Conservation (phyloP, 2,797 vertebrate species). For the Schizothorax lantsangensis region DNA sequence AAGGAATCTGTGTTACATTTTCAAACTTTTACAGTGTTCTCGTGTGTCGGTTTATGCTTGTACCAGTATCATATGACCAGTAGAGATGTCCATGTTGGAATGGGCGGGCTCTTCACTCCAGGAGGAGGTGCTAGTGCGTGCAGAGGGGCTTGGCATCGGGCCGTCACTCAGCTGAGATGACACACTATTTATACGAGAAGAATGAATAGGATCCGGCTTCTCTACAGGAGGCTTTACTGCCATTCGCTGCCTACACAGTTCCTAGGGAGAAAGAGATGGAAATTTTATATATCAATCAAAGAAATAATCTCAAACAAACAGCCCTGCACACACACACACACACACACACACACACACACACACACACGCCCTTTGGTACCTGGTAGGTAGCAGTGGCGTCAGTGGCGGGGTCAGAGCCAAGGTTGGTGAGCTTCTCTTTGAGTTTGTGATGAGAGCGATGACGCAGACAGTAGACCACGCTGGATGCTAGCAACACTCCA, state of each 20-base stretch:
- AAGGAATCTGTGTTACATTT: not conserved
- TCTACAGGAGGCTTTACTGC: conserved; percentile 83
- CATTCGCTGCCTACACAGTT: conserved; percentile 97
- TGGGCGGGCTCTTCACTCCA: conserved; percentile 95
- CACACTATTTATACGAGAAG: conserved; percentile 90
- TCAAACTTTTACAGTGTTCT: not conserved
- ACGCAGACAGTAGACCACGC: conserved; percentile 88
- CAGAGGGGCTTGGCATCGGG: conserved; percentile 86
- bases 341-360: not conserved
- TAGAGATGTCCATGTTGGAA: conserved; percentile 98
- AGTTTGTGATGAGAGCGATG: conserved; percentile 89
- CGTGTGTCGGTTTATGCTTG: conserved; percentile 1
- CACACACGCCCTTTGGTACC: conserved; percentile 70
- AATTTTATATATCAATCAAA: not conserved
- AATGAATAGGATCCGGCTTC: conserved; percentile 80
- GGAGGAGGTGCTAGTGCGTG: conserved; percentile 91
- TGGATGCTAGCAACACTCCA: conserved; percentile 87
- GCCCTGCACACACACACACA: not conserved
- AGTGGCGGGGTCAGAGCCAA: conserved; percentile 77
- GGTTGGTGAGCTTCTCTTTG: conserved; percentile 88
- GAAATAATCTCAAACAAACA: not conserved
- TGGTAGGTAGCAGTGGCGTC: conserved; percentile 92
- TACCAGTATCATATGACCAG: conserved; percentile 89
- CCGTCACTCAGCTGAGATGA: conserved; percentile 95
- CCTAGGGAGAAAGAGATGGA: conserved; percentile 73